phyloP scores from a whole-genome alignment of 2,113 vertebrate species.

The Lamprologus lemairii region DNA sequence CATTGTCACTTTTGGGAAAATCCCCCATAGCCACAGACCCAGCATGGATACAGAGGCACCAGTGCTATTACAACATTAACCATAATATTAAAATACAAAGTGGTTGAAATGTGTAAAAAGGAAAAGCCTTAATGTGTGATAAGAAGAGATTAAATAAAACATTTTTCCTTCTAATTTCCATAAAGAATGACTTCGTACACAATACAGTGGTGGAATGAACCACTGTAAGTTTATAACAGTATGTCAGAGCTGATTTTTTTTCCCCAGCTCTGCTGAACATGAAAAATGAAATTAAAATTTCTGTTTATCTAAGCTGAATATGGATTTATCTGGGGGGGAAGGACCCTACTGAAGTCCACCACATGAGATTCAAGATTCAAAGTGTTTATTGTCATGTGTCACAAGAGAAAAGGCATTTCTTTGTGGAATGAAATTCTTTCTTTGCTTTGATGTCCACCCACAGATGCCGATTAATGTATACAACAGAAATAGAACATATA shows the following conservation, averaged over 20 bases:
- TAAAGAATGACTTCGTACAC: not conserved
- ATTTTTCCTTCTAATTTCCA: not conserved
- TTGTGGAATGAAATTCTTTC: not conserved
- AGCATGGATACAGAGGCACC: not conserved
- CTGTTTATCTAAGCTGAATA: not conserved
- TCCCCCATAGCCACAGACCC: constrained; percentile 4
- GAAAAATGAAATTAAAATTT: not conserved
- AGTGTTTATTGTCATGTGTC: not conserved
- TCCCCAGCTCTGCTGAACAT: not conserved
- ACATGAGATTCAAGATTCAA: not conserved
- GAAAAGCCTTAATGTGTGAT: not conserved
- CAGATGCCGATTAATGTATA: not conserved
- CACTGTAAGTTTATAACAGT: not conserved
- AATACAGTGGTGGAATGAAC: not conserved
- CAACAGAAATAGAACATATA: not conserved
- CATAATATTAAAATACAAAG: not conserved
- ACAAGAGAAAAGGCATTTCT: not conserved
- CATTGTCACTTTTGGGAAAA: constrained; percentile 31
- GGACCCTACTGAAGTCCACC: not conserved
- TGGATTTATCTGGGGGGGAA: fast-evolving
- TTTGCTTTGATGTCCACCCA: not conserved
- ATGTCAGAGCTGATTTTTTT: not conserved
- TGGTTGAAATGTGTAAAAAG: not conserved
- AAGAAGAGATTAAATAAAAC: not conserved
- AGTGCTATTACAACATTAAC: not conserved